These are phyloP conservation scores for Chamaea fasciata DNA, from an alignment of 2,113 vertebrate genomes.

Conservation along the genomic window DNA sequence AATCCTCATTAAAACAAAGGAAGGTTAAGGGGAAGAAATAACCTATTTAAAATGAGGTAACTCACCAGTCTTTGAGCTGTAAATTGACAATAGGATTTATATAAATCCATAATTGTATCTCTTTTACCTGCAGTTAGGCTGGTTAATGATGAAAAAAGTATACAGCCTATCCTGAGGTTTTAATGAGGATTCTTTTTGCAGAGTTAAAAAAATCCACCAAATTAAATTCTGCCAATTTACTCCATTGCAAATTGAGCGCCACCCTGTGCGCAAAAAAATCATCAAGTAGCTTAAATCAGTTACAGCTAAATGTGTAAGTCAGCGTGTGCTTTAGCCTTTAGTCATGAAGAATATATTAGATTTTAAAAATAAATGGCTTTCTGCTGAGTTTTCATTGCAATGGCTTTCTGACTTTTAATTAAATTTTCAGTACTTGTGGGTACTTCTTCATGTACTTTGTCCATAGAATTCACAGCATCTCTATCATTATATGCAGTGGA, in stretches of 20 bases:
- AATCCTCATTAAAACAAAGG: slow-evolving; percentile 92
- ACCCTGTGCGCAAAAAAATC: slow-evolving; percentile 87
- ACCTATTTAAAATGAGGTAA: slow-evolving; percentile 83
- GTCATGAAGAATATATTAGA: slow-evolving; percentile 89
- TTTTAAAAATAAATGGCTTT: slow-evolving; percentile 95
- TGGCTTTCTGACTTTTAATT: slow-evolving; percentile 93
- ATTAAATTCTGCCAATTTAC: slow-evolving; percentile 97
- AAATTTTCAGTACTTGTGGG: slow-evolving; percentile 84
- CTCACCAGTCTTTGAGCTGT: slow-evolving; percentile 86
- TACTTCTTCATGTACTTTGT: slow-evolving; percentile 73
- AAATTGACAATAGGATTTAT: slow-evolving; percentile 98
- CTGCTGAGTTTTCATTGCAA: slow-evolving; percentile 82
- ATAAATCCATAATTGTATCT: slow-evolving; percentile 95
- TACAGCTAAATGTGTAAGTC: slow-evolving; percentile 91
- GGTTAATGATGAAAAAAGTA: slow-evolving; percentile 93
- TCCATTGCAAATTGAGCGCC: slow-evolving; percentile 88
- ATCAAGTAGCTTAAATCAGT: slow-evolving; percentile 86
- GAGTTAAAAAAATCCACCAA: slow-evolving; percentile 94
- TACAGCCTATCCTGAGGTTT: slow-evolving; percentile 83
- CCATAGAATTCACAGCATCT: slow-evolving; percentile 69
- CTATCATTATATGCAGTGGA: slow-evolving; percentile 69
- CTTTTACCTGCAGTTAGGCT: slow-evolving; percentile 90
- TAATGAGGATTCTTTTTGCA: slow-evolving; percentile 96
- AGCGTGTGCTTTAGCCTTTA: slow-evolving; percentile 87
- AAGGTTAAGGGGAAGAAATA: slow-evolving; percentile 82